Conservation (phyloP, 2,888 invertebrate genomes). For the Metellina segmentata region DNA sequence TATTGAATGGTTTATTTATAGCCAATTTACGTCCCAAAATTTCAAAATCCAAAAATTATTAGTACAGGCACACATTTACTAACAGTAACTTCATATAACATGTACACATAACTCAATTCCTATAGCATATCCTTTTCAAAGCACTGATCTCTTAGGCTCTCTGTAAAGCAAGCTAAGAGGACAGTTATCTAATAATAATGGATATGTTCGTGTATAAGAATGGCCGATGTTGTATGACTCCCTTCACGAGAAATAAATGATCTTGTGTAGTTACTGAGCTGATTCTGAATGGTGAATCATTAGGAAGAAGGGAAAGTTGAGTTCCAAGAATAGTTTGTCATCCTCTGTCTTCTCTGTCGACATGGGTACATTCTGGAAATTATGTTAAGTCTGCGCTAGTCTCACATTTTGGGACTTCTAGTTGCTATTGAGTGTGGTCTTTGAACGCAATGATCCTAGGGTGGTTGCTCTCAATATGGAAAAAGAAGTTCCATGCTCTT, state of each 20-base stretch:
- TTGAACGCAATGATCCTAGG: too few species aligned
- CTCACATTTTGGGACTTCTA: too few species aligned
- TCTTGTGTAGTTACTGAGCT: neutral
- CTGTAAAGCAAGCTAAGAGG: neutral
- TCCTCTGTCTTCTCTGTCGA: neutral
- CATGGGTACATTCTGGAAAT: neutral
- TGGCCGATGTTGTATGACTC: neutral
- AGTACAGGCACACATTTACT: too few species aligned
- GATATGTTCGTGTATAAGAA: neutral
- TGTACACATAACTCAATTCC: neutral
- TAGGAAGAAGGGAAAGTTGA: neutral
- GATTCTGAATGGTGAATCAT: neutral
- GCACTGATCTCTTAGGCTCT: neutral
- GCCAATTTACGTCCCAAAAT: too few species aligned
- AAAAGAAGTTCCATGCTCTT: too few species aligned
- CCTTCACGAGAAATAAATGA: neutral
- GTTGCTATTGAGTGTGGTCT: too few species aligned
- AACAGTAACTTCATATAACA: too few species aligned
- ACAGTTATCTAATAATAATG: neutral
- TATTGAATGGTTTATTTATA: too few species aligned
- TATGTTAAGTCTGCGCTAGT: neutral
- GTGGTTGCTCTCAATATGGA: too few species aligned
- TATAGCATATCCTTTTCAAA: neutral
- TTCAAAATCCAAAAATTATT: too few species aligned
- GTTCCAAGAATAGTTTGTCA: neutral